These are phyloP conservation scores for Bhutanitis thaidina DNA, from an alignment of 2,888 invertebrate genomes.

Conservation along the genomic window DNA sequence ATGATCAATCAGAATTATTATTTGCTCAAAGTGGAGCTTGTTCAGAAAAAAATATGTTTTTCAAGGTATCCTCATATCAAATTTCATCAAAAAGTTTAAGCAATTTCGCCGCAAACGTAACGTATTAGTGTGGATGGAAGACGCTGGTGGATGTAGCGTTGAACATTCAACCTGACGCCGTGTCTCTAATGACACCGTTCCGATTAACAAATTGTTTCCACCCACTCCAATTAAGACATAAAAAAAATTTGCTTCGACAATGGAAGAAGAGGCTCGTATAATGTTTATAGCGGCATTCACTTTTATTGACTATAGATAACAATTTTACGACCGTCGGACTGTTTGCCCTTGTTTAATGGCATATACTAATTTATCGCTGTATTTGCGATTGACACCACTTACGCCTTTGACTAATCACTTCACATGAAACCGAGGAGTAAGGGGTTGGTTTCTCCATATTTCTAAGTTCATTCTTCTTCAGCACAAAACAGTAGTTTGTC, in stretches of 20 bases:
- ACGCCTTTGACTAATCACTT: background rate
- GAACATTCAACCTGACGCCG: background rate
- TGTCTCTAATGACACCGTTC: background rate
- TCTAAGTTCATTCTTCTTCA: too few relatives aligned
- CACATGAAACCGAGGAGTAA: too few relatives aligned
- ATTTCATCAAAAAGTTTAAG: too few relatives aligned
- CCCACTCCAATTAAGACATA: slow-evolving; percentile 5
- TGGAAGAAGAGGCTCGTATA: slow-evolving; percentile 9
- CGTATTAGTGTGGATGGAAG: too few relatives aligned
- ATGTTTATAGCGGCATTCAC: background rate
- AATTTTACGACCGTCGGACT: slow-evolving; percentile 6
- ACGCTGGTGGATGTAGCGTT: background rate
- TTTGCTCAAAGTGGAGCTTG: too few relatives aligned
- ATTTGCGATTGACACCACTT: background rate
- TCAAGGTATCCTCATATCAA: too few relatives aligned
- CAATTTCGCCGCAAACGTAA: too few relatives aligned
- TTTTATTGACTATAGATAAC: slow-evolving; percentile 10
- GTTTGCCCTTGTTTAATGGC: background rate
- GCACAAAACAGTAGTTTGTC: too few relatives aligned
- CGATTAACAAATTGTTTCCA: background rate
- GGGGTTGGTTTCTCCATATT: too few relatives aligned
- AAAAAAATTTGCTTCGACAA: slow-evolving; percentile 6
- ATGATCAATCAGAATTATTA: too few relatives aligned
- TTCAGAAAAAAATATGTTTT: too few relatives aligned
- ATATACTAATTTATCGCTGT: slow-evolving; percentile 3